A percentile compares a stretch with the other conserved stretches of the same genome.
Evolutionary conservation across 1,140 invertebrate species (phyloP).

Genomic region (Drosophila micromelanica): DNA sequence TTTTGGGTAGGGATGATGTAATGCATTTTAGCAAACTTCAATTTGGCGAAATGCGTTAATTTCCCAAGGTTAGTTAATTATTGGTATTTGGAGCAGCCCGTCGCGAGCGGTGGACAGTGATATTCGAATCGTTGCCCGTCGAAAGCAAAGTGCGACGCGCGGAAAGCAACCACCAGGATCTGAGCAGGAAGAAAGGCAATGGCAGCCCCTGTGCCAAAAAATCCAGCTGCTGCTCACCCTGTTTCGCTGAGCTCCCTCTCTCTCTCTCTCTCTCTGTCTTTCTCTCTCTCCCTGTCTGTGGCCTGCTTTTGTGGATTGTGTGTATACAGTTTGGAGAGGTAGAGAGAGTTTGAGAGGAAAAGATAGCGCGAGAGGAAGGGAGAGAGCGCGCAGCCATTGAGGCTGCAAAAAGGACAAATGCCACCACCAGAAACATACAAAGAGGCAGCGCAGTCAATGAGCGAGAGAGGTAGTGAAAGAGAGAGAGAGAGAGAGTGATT

Average conservation of each 20-base stretch:
- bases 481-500: neutral
- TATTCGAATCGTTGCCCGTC: slow-evolving; percentile 6
- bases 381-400: slow-evolving; percentile 41
- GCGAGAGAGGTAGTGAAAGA: neutral
- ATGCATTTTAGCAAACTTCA: slow-evolving; percentile 63
- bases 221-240: slow-evolving; percentile 21
- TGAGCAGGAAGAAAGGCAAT: slow-evolving; percentile 1
- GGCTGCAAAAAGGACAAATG: slow-evolving; percentile 42
- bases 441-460: slow-evolving; percentile 10
- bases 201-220: slow-evolving; percentile 20
- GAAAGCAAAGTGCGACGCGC: slow-evolving; percentile 1
- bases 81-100: slow-evolving; percentile 55
- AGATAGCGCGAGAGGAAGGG: slow-evolving; percentile 13
- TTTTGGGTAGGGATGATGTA: slow-evolving; percentile 53
- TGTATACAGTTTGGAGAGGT: slow-evolving; percentile 57
- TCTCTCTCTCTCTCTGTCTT: slow-evolving; percentile 10
- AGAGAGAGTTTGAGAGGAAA: slow-evolving; percentile 24
- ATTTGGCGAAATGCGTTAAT: slow-evolving; percentile 73
- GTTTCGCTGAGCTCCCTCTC: slow-evolving; percentile 2
- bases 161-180: slow-evolving; percentile 23
- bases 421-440: slow-evolving; percentile 42
- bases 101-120: slow-evolving; percentile 2
- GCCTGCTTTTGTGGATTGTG: slow-evolving; percentile 64
- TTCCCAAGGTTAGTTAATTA: slow-evolving; percentile 59
- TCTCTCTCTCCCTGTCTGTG: slow-evolving; percentile 14